These are phyloP conservation scores for Rhynchonycteris naso DNA, from an alignment of 2,797 vertebrate genomes.

Conservation along the genomic window DNA sequence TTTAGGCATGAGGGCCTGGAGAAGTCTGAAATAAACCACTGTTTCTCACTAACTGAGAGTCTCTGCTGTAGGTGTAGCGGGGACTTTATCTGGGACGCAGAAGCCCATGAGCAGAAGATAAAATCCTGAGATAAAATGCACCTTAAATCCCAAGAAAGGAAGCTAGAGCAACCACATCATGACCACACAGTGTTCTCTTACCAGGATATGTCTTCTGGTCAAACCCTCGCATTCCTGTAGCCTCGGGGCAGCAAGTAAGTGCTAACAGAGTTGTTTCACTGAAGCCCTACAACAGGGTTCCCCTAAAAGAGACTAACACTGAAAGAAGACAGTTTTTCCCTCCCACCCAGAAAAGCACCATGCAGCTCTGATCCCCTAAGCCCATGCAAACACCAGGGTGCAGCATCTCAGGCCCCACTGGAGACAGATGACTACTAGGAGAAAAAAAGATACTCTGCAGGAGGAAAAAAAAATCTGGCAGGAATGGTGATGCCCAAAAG, in stretches of 20 bases:
- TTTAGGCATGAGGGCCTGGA: not conserved
- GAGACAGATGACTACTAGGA: not conserved
- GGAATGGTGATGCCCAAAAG: no score
- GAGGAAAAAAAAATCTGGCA: not conserved
- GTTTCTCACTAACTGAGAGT: not conserved
- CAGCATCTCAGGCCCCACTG: not conserved
- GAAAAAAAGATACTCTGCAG: not conserved
- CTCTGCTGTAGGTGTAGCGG: not conserved
- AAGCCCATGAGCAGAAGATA: not conserved
- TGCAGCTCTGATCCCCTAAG: not conserved
- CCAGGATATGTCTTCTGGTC: not conserved
- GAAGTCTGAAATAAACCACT: not conserved
- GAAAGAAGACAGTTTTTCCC: not conserved
- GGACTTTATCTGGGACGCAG: not conserved
- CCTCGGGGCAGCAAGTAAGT: not conserved
- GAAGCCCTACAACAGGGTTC: not conserved
- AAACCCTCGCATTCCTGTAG: not conserved
- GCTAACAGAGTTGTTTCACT: not conserved
- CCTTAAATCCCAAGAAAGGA: not conserved
- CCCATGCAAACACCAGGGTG: not conserved
- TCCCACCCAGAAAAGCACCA: not conserved
- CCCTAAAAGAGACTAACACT: not conserved
- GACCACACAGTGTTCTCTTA: not conserved
- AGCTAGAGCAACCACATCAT: not conserved
- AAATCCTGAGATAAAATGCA: not conserved